A percentile compares a stretch with the other conserved stretches of the same genome.
phyloP scores from a whole-genome alignment of 2,888 invertebrate genomes.

The Drosophila austrosaltans region DNA sequence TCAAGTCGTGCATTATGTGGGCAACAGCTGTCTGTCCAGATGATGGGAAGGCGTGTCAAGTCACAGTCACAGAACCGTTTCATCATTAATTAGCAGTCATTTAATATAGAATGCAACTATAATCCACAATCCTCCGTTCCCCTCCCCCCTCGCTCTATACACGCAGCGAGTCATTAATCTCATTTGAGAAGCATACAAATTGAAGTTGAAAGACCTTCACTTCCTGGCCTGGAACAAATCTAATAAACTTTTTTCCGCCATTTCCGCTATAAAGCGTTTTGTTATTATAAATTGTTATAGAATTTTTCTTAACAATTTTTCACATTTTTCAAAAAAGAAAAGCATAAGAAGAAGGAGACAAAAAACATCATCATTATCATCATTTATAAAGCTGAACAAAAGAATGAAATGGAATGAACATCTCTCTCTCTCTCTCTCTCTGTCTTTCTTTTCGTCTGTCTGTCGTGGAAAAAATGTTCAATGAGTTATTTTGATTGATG shows the following conservation, averaged over 20 bases:
- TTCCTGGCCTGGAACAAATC: conserved; percentile 51
- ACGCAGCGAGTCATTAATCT: conserved; percentile 59
- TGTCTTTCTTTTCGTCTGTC: conserved; percentile 16
- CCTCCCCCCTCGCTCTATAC: not conserved
- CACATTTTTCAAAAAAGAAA: conserved; percentile 45
- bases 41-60: conserved; percentile 27
- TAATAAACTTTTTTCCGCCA: conserved; percentile 56
- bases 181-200: conserved; percentile 55
- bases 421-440: conserved; percentile 33
- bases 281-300: conserved; percentile 43
- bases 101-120: conserved; percentile 18
- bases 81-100: conserved; percentile 55
- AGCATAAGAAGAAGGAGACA: conserved; percentile 14
- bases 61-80: conserved; percentile 40
- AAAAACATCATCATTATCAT: conserved; percentile 20
- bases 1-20: conserved; percentile 39
- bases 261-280: conserved; percentile 45
- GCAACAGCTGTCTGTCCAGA: conserved; percentile 15
- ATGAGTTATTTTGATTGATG: conserved; percentile 72
- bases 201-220: conserved; percentile 42
- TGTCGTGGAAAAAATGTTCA: conserved; percentile 54
- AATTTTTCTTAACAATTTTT: conserved; percentile 55
- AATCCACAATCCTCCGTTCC: too few species aligned
- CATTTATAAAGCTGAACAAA: conserved; percentile 4
- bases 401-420: conserved; percentile 19